Percentiles rank a stretch among this genome's conserved stretches.
These are phyloP conservation scores for Muscina levida DNA, from an alignment of 2,888 invertebrate genomes.

Conservation along the genomic window DNA sequence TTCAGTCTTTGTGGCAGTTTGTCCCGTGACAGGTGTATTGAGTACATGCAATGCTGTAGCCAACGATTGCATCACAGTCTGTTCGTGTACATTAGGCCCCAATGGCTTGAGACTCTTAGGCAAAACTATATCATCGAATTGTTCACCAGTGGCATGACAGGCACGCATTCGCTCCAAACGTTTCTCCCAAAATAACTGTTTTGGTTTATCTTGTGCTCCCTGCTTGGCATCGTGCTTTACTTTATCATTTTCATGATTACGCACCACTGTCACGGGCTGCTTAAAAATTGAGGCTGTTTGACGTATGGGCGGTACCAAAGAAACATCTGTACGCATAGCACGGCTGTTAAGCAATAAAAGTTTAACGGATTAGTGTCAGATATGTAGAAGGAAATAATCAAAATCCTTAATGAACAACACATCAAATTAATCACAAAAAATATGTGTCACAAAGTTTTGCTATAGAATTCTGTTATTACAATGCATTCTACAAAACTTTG, in stretches of 20 bases:
- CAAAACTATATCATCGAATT: conserved; percentile 90
- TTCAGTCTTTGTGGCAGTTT: conserved; percentile 89
- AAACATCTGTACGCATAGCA: conserved; percentile 91
- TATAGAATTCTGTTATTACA: not conserved
- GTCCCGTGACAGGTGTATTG: conserved; percentile 93
- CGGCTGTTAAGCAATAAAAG: conserved; percentile 81
- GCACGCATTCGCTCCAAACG: conserved; percentile 90
- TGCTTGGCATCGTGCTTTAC: conserved; percentile 95
- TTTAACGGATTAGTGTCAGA: not conserved
- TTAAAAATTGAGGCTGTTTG: conserved; percentile 99
- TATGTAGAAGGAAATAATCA: not conserved
- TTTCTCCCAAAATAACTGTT: conserved; percentile 91
- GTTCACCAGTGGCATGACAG: conserved; percentile 91
- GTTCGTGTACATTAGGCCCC: conserved; percentile 92
- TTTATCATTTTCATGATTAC: conserved; percentile 94
- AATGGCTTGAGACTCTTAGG: conserved; percentile 91
- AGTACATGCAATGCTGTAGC: conserved; percentile 97
- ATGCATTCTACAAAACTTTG: conserved; percentile 25
- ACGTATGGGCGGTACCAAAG: conserved; percentile 95
- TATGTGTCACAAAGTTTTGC: conserved; percentile 17
- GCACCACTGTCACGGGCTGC: conserved; percentile 97
- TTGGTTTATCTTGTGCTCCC: conserved; percentile 94
- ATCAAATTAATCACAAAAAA: not conserved
- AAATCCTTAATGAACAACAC: conserved; percentile 17
- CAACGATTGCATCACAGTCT: conserved; percentile 94